Evolutionary conservation across 30 jellyfish, hydroid and myxozoan genomes (phyloP).

Genomic region (Hydractinia symbiolongicarpus): DNA sequence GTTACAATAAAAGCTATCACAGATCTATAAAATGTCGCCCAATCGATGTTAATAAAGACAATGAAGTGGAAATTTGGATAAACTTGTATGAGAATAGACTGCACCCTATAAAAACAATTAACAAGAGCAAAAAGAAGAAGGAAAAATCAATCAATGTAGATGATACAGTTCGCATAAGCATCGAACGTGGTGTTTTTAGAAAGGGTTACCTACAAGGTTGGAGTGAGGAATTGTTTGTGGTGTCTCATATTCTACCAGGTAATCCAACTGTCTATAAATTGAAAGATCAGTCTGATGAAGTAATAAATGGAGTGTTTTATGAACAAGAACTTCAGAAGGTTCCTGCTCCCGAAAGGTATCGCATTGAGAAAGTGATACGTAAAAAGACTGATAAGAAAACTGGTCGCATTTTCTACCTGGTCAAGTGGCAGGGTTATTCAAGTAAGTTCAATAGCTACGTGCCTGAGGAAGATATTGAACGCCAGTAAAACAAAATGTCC

Average conservation of each 20-base stretch:
- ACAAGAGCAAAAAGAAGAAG: too few relatives aligned
- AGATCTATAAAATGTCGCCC: constrained; percentile 20
- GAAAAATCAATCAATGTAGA: not conserved
- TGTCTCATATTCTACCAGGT: constrained; percentile 2
- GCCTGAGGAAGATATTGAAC: not conserved
- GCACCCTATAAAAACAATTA: not conserved
- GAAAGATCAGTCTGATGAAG: constrained; percentile 27
- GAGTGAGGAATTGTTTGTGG: constrained; percentile 43
- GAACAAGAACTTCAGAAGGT: constrained; percentile 43
- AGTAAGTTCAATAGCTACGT: constrained; percentile 14
- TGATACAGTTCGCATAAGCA: constrained; percentile 31
- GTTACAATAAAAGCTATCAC: constrained; percentile 26
- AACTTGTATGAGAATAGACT: constrained; percentile 19
- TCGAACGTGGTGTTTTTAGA: constrained; percentile 7
- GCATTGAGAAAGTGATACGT: constrained; percentile 44
- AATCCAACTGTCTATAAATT: constrained; percentile 17
- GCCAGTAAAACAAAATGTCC: not conserved
- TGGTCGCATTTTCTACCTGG: not conserved
- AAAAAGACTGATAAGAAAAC: constrained; percentile 13
- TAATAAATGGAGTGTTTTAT: constrained; percentile 24
- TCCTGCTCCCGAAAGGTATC: constrained; percentile 14
- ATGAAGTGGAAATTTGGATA: constrained; percentile 19
- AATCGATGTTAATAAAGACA: constrained; percentile 25
- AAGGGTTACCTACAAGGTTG: constrained; percentile 42
- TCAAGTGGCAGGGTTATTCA: constrained; percentile 21